phyloP scores from a whole-genome alignment of 2,797 vertebrate genomes.

The Girardinus metallicus region DNA sequence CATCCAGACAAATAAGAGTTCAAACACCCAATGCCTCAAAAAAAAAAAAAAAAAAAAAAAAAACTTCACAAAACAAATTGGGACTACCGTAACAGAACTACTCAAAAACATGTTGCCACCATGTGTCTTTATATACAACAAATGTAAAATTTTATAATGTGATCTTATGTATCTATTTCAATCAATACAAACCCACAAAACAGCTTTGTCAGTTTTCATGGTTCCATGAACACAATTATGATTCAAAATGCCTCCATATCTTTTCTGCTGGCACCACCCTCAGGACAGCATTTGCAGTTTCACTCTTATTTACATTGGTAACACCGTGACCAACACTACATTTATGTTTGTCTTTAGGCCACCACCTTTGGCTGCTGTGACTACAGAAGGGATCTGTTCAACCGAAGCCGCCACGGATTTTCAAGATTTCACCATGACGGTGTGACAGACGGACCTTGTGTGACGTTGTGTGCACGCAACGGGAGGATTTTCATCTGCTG shows the following conservation, averaged over 20 bases:
- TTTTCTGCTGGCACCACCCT: slow-evolving; percentile 44
- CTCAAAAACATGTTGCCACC: not conserved
- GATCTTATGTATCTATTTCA: not conserved
- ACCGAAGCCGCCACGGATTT: not conserved
- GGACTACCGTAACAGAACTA: not conserved
- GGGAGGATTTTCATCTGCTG: slow-evolving; percentile 20
- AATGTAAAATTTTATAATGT: not conserved
- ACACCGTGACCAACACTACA: not conserved
- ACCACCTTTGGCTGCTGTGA: not conserved
- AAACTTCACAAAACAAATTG: not conserved
- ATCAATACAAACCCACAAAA: not conserved
- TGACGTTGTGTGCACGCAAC: slow-evolving; percentile 7
- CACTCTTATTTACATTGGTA: slow-evolving; percentile 13
- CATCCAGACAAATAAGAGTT: too few relatives aligned
- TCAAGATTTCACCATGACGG: not conserved
- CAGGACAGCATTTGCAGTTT: slow-evolving; percentile 30
- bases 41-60: not conserved
- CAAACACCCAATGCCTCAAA: too few relatives aligned
- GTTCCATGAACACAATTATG: slow-evolving; percentile 15
- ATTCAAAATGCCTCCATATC: slow-evolving; percentile 3
- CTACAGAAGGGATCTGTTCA: not conserved
- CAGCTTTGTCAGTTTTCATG: not conserved
- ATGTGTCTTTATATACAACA: not conserved
- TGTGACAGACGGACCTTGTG: slow-evolving; percentile 10
- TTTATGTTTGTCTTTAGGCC: not conserved